Base-by-base conservation (phyloP, 64 coral and sea anemone genomes). In the Pocillopora damicornis region DNA sequence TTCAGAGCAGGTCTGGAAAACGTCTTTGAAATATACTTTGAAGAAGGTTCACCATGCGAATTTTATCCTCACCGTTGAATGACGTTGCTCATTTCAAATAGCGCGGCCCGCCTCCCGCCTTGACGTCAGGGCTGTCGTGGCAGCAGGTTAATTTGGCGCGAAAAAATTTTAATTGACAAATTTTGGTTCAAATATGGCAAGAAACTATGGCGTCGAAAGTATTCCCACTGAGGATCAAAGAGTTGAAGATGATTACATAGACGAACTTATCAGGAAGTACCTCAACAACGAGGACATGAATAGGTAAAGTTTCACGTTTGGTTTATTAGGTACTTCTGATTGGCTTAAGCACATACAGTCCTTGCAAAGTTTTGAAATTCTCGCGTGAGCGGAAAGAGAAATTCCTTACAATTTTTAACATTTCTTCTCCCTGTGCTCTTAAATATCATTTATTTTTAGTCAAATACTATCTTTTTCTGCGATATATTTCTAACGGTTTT, bases 41-140 rank as follows among this genome's bases (percentile, higher is more conserved):
- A 14, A 8, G 5, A n/a, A 58, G 35, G 37, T 73, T 13, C 20
- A 13, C 20, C 81, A 85, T 73, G 81, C 65, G 81, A 63, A 23
- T 26, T 73, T 67, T 42, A 66, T 83, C 15, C 65, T 15, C 63
- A 85, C 81, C 64, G 81, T 85, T 85, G 61, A 82, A 30, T 82
- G 80, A 85, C 81, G 81, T 85, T 85, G 81, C 30, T 73, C 81
- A 85, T 85, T 85, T 85, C 81, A 85, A 85, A 71, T 72, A 57
- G 12, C 59, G 26, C 69, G 58, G 37, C 64, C 81, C 81, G 20
- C 81, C 81, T 85, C 45, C 81, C 64, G 65, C 67, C 67, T n/a
- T 85, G 64, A 85, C 81, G 81, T 85, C 81, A 85, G 37, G 63
- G 65, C 63, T 85, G 81, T 23, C 81, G 81, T 66, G 81, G 65